Evolutionary conservation across 2,888 invertebrate genomes (phyloP).

Genomic region (Dioctria linearis): DNA sequence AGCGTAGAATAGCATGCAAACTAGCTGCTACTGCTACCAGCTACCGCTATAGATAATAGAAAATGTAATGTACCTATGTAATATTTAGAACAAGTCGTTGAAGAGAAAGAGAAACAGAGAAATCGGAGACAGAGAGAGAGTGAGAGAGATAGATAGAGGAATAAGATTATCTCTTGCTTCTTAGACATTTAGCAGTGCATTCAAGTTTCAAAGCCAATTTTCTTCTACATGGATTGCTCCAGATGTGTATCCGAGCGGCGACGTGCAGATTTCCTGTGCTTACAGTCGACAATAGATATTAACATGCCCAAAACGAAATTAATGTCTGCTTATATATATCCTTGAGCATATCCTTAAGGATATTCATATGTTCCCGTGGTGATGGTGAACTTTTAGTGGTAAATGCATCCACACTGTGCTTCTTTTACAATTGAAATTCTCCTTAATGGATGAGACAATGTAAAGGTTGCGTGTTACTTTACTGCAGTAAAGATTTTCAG

Average conservation of each 20-base stretch:
- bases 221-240: slow-evolving; percentile 30
- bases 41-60: no score
- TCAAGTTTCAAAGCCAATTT: slow-evolving; percentile 46
- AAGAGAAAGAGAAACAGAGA: no score
- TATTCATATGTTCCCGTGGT: not conserved
- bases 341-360: slow-evolving; percentile 2
- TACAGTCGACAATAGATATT: slow-evolving; percentile 10
- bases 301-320: slow-evolving; percentile 13
- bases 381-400: not conserved
- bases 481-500: not conserved
- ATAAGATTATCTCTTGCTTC: slow-evolving; percentile 43
- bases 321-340: not conserved
- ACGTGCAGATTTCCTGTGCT: not conserved
- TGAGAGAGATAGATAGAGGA: not conserved
- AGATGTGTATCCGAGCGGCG: slow-evolving; percentile 21
- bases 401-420: not conserved
- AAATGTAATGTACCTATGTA: no score
- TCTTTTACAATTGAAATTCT: not conserved
- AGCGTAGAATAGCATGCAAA: slow-evolving; percentile 42
- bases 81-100: no score
- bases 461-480: not conserved
- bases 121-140: not conserved
- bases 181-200: slow-evolving; percentile 50
- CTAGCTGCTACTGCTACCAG: slow-evolving; percentile 3
- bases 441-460: not conserved